Evolutionary conservation across 2,113 vertebrate species (phyloP).

Genomic region (Ictalurus furcatus): DNA sequence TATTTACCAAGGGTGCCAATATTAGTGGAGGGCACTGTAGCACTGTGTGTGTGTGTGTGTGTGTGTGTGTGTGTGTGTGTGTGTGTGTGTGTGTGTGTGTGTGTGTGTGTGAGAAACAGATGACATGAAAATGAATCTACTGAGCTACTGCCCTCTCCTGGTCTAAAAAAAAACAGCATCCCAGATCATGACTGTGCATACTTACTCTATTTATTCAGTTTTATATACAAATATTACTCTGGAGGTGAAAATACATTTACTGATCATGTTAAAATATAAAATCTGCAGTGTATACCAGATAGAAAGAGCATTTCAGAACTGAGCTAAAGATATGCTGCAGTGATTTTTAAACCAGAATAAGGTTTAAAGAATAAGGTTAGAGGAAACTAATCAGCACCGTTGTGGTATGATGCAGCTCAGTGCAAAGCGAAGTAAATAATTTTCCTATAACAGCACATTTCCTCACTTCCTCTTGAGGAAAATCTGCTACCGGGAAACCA

Average conservation of each 20-base stretch:
- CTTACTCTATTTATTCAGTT: background rate
- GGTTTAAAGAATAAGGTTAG: background rate
- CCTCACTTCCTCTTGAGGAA: background rate
- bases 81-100: slow-evolving; percentile 32
- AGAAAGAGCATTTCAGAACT: background rate
- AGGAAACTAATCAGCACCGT: background rate
- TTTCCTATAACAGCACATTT: background rate
- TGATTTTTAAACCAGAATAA: background rate
- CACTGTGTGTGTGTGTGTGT: too few species aligned
- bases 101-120: background rate
- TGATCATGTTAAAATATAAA: background rate
- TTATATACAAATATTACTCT: background rate
- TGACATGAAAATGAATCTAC: slow-evolving; percentile 7
- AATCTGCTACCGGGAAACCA: background rate
- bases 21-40: too few species aligned
- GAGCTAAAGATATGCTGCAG: background rate
- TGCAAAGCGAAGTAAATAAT: background rate
- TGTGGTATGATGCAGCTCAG: background rate
- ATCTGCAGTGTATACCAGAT: background rate
- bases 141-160: slow-evolving; percentile 63
- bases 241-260: background rate
- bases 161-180: background rate
- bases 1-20: too few species aligned
- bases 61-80: background rate
- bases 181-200: background rate